A percentile compares a stretch with the other conserved stretches of the same genome.
These are phyloP conservation scores for Chelonus formosanus DNA, from an alignment of 2,888 invertebrate genomes.

Conservation along the genomic window DNA sequence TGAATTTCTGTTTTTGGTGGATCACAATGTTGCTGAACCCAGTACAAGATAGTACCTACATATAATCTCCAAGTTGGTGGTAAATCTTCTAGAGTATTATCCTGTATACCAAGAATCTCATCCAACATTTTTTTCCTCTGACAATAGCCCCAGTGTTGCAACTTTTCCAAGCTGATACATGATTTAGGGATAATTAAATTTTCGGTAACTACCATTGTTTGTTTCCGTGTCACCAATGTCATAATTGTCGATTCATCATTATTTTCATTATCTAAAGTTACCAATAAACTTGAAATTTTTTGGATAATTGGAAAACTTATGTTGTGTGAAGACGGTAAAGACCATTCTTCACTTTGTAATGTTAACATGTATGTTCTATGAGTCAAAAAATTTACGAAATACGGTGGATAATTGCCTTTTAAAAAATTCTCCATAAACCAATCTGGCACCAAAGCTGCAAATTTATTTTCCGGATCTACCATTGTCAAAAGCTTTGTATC, in stretches of 20 bases:
- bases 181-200: constrained; percentile 9
- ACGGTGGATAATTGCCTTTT: constrained; percentile 67
- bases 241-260: constrained; percentile 32
- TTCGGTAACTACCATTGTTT: neutral
- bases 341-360: constrained; percentile 78
- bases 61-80: constrained; percentile 72
- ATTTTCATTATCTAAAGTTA: constrained; percentile 36
- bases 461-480: neutral
- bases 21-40: constrained; percentile 65
- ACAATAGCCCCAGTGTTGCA: constrained; percentile 52
- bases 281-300: constrained; percentile 68
- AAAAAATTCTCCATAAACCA: constrained; percentile 37
- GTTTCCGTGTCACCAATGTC: constrained; percentile 1
- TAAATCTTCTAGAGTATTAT: constrained; percentile 63
- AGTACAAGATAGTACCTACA: constrained; percentile 70
- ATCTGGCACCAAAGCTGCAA: constrained; percentile 17
- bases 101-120: constrained; percentile 65
- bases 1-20: constrained; percentile 64
- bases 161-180: constrained; percentile 45
- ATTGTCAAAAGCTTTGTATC: neutral
- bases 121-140: constrained; percentile 63
- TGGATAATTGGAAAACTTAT: constrained; percentile 72
- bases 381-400: constrained; percentile 76
- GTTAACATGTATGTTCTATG: constrained; percentile 73
- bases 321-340: constrained; percentile 69